Evolutionary conservation across 2,113 vertebrate species (phyloP).

Genomic region (Lontra canadensis): DNA sequence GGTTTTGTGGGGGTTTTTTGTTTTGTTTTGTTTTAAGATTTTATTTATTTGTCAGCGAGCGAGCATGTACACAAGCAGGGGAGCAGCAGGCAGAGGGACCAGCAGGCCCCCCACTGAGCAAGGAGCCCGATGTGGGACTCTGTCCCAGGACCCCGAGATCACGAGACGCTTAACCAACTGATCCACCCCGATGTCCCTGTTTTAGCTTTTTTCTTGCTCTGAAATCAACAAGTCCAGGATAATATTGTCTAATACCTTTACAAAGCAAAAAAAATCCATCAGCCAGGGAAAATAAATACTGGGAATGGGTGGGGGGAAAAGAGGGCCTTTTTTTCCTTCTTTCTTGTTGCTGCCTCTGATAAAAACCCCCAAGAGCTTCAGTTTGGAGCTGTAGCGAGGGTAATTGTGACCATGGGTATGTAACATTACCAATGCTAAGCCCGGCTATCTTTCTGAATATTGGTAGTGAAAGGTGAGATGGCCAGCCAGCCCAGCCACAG

Average conservation of each 20-base stretch:
- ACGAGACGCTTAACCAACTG: not conserved
- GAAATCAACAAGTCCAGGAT: not conserved
- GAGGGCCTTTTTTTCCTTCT: not conserved
- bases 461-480: not conserved
- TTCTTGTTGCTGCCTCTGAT: not conserved
- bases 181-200: not conserved
- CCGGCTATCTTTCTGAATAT: not conserved
- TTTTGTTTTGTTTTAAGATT: too few species aligned
- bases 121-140: too few species aligned
- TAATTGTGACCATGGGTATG: not conserved
- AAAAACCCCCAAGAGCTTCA: not conserved
- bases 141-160: not conserved
- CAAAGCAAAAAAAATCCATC: not conserved
- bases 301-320: not conserved
- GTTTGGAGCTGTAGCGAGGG: not conserved
- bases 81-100: too few species aligned
- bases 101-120: too few species aligned
- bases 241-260: not conserved
- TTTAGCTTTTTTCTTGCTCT: slow-evolving; percentile 30
- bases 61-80: too few species aligned
- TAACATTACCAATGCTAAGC: not conserved
- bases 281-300: not conserved
- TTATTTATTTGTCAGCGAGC: too few species aligned
- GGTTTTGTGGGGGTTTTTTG: too few species aligned
- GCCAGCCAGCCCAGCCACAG: not conserved